Conservation (phyloP, 2,888 invertebrate genomes). For the Axea sp. region DNA sequence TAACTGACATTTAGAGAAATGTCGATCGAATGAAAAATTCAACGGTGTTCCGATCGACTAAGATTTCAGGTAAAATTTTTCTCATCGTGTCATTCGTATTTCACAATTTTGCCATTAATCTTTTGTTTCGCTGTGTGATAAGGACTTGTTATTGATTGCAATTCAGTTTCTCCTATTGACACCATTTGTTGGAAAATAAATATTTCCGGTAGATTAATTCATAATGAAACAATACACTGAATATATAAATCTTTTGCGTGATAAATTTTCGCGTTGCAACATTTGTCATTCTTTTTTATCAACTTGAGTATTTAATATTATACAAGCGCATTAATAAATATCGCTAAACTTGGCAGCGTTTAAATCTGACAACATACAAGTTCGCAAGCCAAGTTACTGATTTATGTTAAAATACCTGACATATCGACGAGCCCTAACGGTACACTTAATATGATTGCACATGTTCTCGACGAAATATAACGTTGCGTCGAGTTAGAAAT, state of each 20-base stretch:
- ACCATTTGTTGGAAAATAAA: too few relatives aligned
- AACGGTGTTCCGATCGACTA: too few relatives aligned
- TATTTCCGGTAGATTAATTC: too few relatives aligned
- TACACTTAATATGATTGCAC: slow-evolving; percentile 58
- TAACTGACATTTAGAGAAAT: too few relatives aligned
- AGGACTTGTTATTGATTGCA: too few relatives aligned
- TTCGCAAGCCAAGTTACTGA: slow-evolving; percentile 38
- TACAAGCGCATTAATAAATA: slow-evolving; percentile 39
- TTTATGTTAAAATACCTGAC: slow-evolving; percentile 52
- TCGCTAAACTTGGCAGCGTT: slow-evolving; percentile 47
- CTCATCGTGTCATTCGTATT: too few relatives aligned
- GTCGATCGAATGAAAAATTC: too few relatives aligned
- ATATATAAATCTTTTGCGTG: slow-evolving; percentile 6
- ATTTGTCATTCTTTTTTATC: slow-evolving; percentile 33
- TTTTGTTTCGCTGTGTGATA: too few relatives aligned
- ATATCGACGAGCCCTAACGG: slow-evolving; percentile 37
- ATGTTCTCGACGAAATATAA: slow-evolving; percentile 21
- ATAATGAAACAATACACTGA: too few relatives aligned
- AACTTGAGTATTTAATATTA: slow-evolving; percentile 37
- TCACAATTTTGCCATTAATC: too few relatives aligned
- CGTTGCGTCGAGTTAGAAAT: slow-evolving; percentile 21
- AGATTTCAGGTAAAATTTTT: too few relatives aligned
- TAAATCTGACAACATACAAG: slow-evolving; percentile 35
- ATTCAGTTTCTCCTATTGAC: too few relatives aligned
- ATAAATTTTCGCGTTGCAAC: slow-evolving; percentile 17